Base-by-base conservation (phyloP, 2,888 invertebrate species). In the Torymus tubicola region DNA sequence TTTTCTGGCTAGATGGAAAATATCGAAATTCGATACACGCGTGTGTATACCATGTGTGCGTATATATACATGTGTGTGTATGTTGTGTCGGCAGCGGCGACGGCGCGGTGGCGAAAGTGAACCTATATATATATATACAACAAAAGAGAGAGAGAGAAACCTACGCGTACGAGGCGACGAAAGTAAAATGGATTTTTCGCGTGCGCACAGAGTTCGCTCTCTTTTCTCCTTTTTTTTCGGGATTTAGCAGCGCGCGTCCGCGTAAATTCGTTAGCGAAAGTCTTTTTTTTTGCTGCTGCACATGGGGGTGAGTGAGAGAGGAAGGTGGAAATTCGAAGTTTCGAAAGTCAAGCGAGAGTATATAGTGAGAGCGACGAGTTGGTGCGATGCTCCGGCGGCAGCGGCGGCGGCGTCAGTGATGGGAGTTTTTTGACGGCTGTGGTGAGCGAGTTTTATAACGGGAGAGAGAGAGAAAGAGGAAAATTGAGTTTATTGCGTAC, bases 1-100 rank as follows among this genome's bases (percentile, higher is more conserved):
- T 63, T 61, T 53, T 55, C 42, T 63, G 64, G 24, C 10, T 18
- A 76, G 57, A 81, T 76, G 64, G 68, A 50, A 72, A 77, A 73
- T 81, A 81, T 81, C 72, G 76, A 76, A 63, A 72, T 81, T 81
- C 76, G 76, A 76, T 80, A 80, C 18, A 52, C 4, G 13, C 31
- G n/a, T 11, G 4, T 0, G 53, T 8, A 42, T 5, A 31, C 42
- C 42, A 8, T 42, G 10, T 42, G 10, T 42, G 10, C 8, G 8
- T 42, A 8, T 3, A 42, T 8, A 8, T 8, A 8, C 0, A 42
- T 21, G 42, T 24, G 61, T 70, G 31, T n/a, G 16, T 13, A 18
- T 16, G 16, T 52, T 18, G n/a, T 31, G 31, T 31, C 31, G 31
- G 8, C 8, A 8, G 52, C 12, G 24, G 50, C 12, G 2, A 8